phyloP scores from a whole-genome alignment of 2,113 vertebrate genomes.

The Pao palembangensis region DNA sequence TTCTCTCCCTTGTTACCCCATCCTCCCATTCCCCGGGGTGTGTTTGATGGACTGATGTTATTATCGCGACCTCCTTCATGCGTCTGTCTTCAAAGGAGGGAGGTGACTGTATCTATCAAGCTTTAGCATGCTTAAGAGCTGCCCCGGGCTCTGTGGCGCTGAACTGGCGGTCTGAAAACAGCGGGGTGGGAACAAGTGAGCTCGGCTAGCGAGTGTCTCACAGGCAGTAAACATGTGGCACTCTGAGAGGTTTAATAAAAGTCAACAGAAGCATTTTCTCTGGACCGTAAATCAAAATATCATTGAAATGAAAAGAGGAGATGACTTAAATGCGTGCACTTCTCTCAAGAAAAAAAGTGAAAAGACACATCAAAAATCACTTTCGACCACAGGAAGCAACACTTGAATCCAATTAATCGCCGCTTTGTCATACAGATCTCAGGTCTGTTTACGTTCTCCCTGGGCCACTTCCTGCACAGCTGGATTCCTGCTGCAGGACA shows the following conservation, averaged over 20 bases:
- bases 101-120: conserved; percentile 48
- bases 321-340: no score
- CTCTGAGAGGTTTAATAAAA: conserved; percentile 22
- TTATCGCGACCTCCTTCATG: conserved; percentile 55
- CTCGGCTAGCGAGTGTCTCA: conserved; percentile 18
- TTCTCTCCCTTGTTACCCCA: not conserved
- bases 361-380: not conserved
- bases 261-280: not conserved
- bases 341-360: no score
- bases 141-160: conserved; percentile 33
- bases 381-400: not conserved
- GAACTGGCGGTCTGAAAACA: conserved; percentile 20
- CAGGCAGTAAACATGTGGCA: conserved; percentile 24
- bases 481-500: conserved; percentile 33
- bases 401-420: not conserved
- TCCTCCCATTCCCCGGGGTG: conserved; percentile 4
- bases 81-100: conserved; percentile 50
- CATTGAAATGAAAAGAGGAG: no score
- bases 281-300: not conserved
- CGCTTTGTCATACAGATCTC: not conserved
- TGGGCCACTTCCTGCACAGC: conserved; percentile 46
- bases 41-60: conserved; percentile 64
- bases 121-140: conserved; percentile 48
- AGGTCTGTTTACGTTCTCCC: not conserved
- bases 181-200: not conserved